Evolutionary conservation across 2,888 invertebrate species (phyloP).

Genomic region (Drosophila anomelani): DNA sequence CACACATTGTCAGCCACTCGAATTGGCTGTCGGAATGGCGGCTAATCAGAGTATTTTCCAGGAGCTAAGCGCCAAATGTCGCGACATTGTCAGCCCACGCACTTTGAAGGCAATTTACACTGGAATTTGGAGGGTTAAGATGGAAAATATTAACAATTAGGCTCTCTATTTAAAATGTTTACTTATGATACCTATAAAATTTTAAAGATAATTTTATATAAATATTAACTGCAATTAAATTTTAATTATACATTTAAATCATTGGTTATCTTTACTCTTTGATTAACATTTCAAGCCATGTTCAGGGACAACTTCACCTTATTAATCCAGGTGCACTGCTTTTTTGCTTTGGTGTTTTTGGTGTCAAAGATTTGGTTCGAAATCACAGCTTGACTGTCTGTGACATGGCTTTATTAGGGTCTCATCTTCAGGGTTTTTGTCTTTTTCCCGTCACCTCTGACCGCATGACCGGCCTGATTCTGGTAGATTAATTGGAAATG

Average conservation of each 20-base stretch:
- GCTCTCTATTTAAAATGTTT: background rate
- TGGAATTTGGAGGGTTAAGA: constrained; percentile 35
- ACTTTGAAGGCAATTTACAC: constrained; percentile 34
- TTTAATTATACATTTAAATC: too few relatives aligned
- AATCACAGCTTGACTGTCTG: constrained; percentile 21
- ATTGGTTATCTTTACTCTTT: background rate
- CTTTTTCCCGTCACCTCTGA: constrained; percentile 8
- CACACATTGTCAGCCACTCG: constrained; percentile 50
- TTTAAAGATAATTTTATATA: background rate
- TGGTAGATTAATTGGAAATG: constrained; percentile 35
- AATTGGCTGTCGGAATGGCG: constrained; percentile 44
- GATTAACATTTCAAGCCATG: background rate
- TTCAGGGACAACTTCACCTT: background rate
- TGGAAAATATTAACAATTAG: background rate
- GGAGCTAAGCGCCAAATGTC: constrained; percentile 66
- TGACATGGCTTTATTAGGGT: constrained; percentile 54
- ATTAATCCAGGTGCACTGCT: background rate
- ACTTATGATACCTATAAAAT: background rate
- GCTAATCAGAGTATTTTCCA: constrained; percentile 69
- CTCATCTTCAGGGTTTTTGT: constrained; percentile 32
- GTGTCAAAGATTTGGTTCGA: constrained; percentile 1
- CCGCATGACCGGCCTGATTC: constrained; percentile 23
- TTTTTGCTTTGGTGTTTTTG: background rate
- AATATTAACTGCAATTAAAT: background rate
- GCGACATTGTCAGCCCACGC: constrained; percentile 45